phyloP scores from a whole-genome alignment of 1,140 invertebrate species.

The Littorina saxatilis region DNA sequence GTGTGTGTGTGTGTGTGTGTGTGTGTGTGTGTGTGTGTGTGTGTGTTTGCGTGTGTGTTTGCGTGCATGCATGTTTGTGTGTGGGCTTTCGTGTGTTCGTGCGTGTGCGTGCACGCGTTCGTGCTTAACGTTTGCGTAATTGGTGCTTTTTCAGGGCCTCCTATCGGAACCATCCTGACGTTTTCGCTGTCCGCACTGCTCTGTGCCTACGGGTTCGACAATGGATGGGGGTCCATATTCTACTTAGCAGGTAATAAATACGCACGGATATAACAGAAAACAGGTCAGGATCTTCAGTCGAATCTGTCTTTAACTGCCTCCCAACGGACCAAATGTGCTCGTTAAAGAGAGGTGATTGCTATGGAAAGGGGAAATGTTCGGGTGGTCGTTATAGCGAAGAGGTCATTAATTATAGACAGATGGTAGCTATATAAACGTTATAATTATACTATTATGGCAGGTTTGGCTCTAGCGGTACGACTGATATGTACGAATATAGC shows the following conservation, averaged over 20 bases:
- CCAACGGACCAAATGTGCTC: too few species aligned
- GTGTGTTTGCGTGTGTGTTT: too few species aligned
- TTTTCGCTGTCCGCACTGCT: slow-evolving; percentile 63
- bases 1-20: slow-evolving; percentile 12
- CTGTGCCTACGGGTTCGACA: slow-evolving; percentile 64
- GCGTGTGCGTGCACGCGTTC: slow-evolving; percentile 13
- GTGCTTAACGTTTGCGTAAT: neutral
- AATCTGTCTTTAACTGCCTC: too few species aligned
- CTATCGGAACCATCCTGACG: slow-evolving; percentile 55
- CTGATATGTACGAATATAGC: too few species aligned
- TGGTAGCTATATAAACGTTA: too few species aligned
- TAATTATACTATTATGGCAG: too few species aligned
- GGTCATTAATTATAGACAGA: too few species aligned
- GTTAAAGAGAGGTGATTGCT: too few species aligned
- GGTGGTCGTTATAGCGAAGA: neutral
- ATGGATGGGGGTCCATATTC: slow-evolving; percentile 69
- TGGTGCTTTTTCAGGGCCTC: slow-evolving; percentile 32
- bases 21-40: slow-evolving; percentile 13
- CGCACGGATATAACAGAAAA: neutral
- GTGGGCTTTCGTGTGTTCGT: neutral
- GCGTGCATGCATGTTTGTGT: slow-evolving; percentile 13
- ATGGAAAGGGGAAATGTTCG: neutral
- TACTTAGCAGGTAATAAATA: slow-evolving; percentile 64
- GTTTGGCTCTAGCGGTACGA: too few species aligned
- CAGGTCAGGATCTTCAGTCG: neutral